These are phyloP conservation scores for Theretra japonica DNA, from an alignment of 2,888 invertebrate species.

Conservation along the genomic window DNA sequence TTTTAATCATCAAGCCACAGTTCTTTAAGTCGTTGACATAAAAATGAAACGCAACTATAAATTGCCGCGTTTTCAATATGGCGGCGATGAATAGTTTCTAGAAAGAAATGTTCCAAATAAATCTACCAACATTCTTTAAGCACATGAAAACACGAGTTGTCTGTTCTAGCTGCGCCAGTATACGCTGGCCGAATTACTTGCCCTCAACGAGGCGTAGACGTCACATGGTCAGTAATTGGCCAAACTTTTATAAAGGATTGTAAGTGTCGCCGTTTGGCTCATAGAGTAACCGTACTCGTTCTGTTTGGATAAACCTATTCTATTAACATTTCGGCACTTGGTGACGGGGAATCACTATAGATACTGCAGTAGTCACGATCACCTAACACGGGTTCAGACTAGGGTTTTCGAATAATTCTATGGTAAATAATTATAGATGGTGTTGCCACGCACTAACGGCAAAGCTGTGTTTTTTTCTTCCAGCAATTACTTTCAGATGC, in stretches of 20 bases:
- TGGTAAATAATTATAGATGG: slow-evolving; percentile 7
- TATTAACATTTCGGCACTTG: slow-evolving; percentile 63
- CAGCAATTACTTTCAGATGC: slow-evolving; percentile 1
- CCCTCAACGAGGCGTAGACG: slow-evolving; percentile 75
- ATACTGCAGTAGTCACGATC: slow-evolving; percentile 47
- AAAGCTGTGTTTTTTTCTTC: slow-evolving; percentile 10
- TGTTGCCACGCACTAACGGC: slow-evolving; percentile 10
- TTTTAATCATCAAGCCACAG: too few species aligned
- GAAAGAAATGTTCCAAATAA: not conserved
- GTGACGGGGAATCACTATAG: slow-evolving; percentile 41
- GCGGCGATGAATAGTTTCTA: not conserved
- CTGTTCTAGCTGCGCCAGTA: slow-evolving; percentile 82
- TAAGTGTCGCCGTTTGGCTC: slow-evolving; percentile 70
- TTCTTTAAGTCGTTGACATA: not conserved
- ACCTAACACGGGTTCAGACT: slow-evolving; percentile 56
- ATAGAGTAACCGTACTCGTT: slow-evolving; percentile 51
- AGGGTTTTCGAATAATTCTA: slow-evolving; percentile 55
- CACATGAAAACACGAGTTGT: slow-evolving; percentile 54
- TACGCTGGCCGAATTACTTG: slow-evolving; percentile 80
- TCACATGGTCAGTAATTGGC: slow-evolving; percentile 56
- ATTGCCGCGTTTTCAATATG: slow-evolving; percentile 6
- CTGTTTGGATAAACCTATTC: slow-evolving; percentile 61
- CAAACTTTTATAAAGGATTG: slow-evolving; percentile 66
- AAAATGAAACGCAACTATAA: not conserved
- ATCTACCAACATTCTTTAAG: not conserved